Evolutionary conservation across 2,888 invertebrate genomes (phyloP).

Genomic region (Lamproptera curius): DNA sequence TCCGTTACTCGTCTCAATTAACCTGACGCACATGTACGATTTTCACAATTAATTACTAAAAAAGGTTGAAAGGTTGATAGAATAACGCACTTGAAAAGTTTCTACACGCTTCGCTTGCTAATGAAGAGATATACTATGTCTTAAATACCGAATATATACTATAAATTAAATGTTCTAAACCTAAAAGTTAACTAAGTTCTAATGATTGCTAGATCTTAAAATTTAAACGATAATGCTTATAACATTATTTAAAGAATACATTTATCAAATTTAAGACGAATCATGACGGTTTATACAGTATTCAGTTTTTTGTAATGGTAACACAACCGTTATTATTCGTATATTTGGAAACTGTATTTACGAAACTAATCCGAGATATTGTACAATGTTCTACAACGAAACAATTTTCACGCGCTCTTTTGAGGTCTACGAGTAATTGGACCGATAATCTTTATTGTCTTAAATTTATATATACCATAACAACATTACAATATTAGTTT

Average conservation of each 20-base stretch:
- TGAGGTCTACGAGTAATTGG: slow-evolving; percentile 6
- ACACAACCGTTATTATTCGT: slow-evolving; percentile 2
- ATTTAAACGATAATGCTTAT: neutral
- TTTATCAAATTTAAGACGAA: too few relatives aligned
- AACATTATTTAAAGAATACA: too few relatives aligned
- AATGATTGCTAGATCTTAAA: neutral
- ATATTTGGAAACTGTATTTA: slow-evolving; percentile 6
- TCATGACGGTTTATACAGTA: too few relatives aligned
- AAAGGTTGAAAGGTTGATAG: too few relatives aligned
- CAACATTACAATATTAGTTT: neutral
- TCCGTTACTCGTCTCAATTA: slow-evolving; percentile 28
- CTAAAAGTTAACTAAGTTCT: too few relatives aligned
- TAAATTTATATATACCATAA: neutral
- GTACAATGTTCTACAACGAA: slow-evolving; percentile 2
- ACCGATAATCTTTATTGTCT: slow-evolving; percentile 1
- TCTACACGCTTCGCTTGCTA: too few relatives aligned
- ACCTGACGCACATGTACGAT: neutral
- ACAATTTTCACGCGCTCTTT: slow-evolving; percentile 7
- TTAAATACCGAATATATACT: too few relatives aligned
- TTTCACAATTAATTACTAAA: neutral
- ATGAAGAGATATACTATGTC: too few relatives aligned
- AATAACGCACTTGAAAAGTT: too few relatives aligned
- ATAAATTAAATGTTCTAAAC: too few relatives aligned
- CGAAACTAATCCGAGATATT: slow-evolving; percentile 3
- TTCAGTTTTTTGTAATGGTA: too few relatives aligned